These are phyloP conservation scores for Salvelinus sp. DNA, from an alignment of 2,113 vertebrate species.

Conservation along the genomic window DNA sequence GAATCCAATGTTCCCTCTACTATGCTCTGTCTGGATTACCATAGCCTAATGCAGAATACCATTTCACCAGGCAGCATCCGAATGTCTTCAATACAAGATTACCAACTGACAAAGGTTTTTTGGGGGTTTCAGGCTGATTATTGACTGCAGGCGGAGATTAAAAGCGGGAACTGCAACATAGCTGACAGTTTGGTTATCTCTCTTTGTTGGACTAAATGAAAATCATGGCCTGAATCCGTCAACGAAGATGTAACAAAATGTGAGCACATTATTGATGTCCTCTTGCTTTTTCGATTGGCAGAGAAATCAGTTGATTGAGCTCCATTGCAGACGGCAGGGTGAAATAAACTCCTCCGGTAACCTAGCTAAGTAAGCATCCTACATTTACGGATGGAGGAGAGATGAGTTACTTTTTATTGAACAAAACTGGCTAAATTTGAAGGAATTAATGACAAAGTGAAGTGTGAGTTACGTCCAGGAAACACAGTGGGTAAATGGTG, in stretches of 20 bases:
- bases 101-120: constrained; percentile 78
- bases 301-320: constrained; percentile 72
- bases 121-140: constrained; percentile 80
- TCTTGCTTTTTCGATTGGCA: constrained; percentile 71
- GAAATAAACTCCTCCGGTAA: constrained; percentile 46
- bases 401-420: background rate
- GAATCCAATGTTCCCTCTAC: constrained; percentile 75
- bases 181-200: constrained; percentile 91
- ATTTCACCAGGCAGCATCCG: constrained; percentile 63
- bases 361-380: constrained; percentile 31
- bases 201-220: constrained; percentile 88
- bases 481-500: too few species aligned
- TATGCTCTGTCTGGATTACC: constrained; percentile 54
- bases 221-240: constrained; percentile 95
- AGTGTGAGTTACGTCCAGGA: too few species aligned
- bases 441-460: background rate
- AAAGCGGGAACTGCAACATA: constrained; percentile 81
- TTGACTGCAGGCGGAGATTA: constrained; percentile 89
- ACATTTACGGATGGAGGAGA: constrained; percentile 28
- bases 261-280: constrained; percentile 87
- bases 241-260: constrained; percentile 88
- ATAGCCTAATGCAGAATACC: constrained; percentile 80
- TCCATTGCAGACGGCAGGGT: constrained; percentile 46
- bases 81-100: constrained; percentile 80
- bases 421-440: background rate